phyloP scores from a whole-genome alignment of 2,888 invertebrate genomes.

The Megamerina dolium region DNA sequence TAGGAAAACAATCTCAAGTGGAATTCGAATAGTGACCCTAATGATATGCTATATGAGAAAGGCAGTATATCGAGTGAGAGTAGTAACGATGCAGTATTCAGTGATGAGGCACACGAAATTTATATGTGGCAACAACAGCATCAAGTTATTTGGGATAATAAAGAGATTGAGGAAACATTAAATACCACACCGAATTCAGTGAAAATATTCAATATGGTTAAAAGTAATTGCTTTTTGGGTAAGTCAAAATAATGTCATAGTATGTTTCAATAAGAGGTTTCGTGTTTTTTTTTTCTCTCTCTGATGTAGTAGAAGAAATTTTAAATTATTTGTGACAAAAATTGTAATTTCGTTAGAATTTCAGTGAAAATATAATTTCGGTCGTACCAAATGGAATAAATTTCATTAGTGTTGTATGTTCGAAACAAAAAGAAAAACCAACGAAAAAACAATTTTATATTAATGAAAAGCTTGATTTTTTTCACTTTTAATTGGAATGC shows the following conservation, averaged over 20 bases:
- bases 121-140: constrained; percentile 39
- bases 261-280: no score
- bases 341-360: no score
- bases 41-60: constrained; percentile 40
- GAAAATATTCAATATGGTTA: constrained; percentile 36
- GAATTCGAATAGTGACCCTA: constrained; percentile 37
- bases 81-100: constrained; percentile 41
- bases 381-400: no score
- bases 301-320: no score
- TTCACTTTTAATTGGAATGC: no score
- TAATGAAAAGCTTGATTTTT: no score
- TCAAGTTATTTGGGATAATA: constrained; percentile 42
- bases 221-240: constrained; percentile 38
- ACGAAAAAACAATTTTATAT: no score
- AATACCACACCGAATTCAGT: constrained; percentile 30
- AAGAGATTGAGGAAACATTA: constrained; percentile 43
- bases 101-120: constrained; percentile 42
- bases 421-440: no score
- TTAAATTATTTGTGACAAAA: no score
- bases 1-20: constrained; percentile 48
- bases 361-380: no score
- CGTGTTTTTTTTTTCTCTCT: background rate
- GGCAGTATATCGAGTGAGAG: constrained; percentile 46
- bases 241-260: no score
- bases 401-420: no score